These are phyloP conservation scores for Panagrolaimus sp. DNA, from an alignment of 1,140 invertebrate species.

Conservation along the genomic window DNA sequence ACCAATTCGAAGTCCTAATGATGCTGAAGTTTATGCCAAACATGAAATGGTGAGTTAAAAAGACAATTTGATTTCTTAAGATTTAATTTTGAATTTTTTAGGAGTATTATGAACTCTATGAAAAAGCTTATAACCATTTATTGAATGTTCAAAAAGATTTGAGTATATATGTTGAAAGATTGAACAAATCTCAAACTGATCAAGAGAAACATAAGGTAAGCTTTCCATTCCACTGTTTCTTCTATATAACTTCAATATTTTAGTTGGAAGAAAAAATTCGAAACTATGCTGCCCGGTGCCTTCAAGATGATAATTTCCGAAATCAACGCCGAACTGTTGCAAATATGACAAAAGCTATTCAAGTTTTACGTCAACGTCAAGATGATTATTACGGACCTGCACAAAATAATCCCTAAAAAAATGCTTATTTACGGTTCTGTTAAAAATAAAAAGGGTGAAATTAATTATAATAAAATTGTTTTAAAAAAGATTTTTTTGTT, in stretches of 20 bases:
- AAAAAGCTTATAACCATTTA: background rate
- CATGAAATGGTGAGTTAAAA: background rate
- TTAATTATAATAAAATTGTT: no score
- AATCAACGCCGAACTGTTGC: conserved; percentile 8
- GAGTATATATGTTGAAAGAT: conserved; percentile 1
- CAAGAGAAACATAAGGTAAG: background rate
- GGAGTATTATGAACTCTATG: conserved; percentile 6
- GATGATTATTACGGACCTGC: conserved; percentile 10
- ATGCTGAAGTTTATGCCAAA: background rate
- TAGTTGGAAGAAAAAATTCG: conserved; percentile 10
- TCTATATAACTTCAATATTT: background rate
- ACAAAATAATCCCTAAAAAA: background rate
- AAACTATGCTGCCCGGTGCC: conserved; percentile 3
- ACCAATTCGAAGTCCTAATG: background rate
- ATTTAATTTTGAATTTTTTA: background rate
- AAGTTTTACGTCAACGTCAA: conserved; percentile 5
- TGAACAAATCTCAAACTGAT: background rate
- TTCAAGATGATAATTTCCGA: background rate
- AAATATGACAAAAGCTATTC: conserved; percentile 10
- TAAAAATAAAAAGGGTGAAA: no score
- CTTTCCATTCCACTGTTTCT: background rate
- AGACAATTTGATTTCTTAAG: background rate
- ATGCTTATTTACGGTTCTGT: no score
- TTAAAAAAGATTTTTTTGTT: no score
- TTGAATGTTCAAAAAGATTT: conserved; percentile 9